Percentiles rank a stretch among this genome's conserved stretches.
These are phyloP conservation scores for Clarias fuscus DNA, from an alignment of 2,797 vertebrate species.

Conservation along the genomic window DNA sequence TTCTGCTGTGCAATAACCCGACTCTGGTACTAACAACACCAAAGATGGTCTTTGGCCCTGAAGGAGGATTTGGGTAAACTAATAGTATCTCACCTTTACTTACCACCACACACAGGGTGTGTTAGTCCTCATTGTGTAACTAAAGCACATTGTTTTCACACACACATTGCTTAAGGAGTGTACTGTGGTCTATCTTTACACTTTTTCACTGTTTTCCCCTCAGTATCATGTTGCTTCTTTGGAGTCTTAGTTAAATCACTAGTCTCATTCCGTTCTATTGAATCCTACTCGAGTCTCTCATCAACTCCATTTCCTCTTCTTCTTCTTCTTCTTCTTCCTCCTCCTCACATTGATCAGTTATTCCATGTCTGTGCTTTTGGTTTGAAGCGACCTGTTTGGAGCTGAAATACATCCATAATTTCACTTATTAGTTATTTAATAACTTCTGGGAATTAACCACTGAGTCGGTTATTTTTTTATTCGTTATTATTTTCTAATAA, in stretches of 20 bases:
- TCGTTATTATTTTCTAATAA: not conserved
- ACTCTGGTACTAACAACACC: constrained; percentile 47
- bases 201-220: not conserved
- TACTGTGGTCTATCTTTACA: not conserved
- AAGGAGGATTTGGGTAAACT: constrained; percentile 53
- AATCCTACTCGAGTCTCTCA: not conserved
- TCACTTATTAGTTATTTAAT: not conserved
- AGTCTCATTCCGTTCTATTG: not conserved
- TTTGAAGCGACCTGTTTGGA: not conserved
- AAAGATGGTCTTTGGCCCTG: constrained; percentile 32
- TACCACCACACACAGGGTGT: not conserved
- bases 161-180: not conserved
- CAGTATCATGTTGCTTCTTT: not conserved
- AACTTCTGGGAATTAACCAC: not conserved
- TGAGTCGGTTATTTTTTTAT: not conserved
- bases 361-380: not conserved
- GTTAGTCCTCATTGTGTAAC: not conserved
- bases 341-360: too few species aligned
- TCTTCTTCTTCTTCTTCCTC: too few species aligned
- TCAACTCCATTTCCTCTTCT: not conserved
- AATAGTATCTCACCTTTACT: constrained; percentile 19
- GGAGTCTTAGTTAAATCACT: not conserved
- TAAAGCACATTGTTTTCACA: not conserved
- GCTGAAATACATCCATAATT: not conserved
- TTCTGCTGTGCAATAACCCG: constrained; percentile 48